These are phyloP conservation scores for Lepus oiostolus DNA, from an alignment of 2,797 vertebrate species.

Conservation along the genomic window DNA sequence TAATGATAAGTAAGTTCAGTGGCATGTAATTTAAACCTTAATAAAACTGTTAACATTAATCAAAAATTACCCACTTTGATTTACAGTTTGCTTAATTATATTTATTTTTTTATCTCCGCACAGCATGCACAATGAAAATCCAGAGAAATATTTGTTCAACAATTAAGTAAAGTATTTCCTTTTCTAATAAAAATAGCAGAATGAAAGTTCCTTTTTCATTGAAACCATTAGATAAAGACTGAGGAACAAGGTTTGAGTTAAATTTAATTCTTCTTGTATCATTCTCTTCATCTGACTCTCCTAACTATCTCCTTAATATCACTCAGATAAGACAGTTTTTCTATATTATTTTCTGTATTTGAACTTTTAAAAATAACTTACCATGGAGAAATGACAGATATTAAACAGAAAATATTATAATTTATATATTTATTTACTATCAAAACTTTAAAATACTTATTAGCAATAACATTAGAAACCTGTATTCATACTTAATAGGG, in stretches of 20 bases:
- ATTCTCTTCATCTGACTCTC: conserved; percentile 8
- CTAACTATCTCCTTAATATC: not conserved
- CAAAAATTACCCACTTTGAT: not conserved
- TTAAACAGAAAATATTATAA: conserved; percentile 19
- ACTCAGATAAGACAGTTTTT: conserved; percentile 15
- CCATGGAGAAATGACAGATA: conserved; percentile 36
- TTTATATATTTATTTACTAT: conserved; percentile 16
- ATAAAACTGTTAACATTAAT: not conserved
- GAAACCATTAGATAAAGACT: not conserved
- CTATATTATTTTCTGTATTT: conserved; percentile 32
- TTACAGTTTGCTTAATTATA: not conserved
- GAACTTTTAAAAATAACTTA: conserved; percentile 51
- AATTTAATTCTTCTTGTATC: not conserved
- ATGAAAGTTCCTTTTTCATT: not conserved
- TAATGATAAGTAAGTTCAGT: no score
- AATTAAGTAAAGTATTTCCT: not conserved
- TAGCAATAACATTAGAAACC: not conserved
- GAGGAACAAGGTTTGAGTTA: not conserved
- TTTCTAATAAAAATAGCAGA: conserved; percentile 9
- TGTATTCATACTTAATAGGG: not conserved
- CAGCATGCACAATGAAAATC: not conserved
- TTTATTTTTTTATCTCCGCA: not conserved
- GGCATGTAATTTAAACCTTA: not conserved
- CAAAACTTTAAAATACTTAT: conserved; percentile 50
- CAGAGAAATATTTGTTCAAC: conserved; percentile 22